These are phyloP conservation scores for Thalassoma bifasciatum DNA, from an alignment of 2,113 vertebrate genomes.

Conservation along the genomic window DNA sequence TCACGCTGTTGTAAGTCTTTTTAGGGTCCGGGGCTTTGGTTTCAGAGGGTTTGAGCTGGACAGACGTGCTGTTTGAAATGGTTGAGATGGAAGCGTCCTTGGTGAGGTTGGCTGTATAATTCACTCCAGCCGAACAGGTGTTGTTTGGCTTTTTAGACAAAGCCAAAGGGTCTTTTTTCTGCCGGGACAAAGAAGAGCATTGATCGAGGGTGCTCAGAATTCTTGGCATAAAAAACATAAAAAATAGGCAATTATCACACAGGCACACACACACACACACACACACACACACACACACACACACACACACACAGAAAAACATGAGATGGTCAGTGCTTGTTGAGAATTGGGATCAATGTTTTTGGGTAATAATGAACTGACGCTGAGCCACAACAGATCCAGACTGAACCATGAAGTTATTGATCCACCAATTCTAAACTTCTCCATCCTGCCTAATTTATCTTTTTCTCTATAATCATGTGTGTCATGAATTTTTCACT, in stretches of 20 bases:
- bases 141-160: conserved; percentile 91
- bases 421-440: conserved; percentile 12
- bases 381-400: conserved; percentile 10
- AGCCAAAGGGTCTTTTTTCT: conserved; percentile 94
- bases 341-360: conserved; percentile 17
- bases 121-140: conserved; percentile 87
- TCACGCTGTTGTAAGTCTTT: conserved; percentile 99
- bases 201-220: background rate
- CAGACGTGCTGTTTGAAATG: conserved; percentile 87
- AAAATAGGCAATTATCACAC: background rate
- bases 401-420: conserved; percentile 7
- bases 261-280: background rate
- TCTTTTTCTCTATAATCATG: conserved; percentile 18
- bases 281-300: background rate
- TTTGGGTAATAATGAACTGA: conserved; percentile 29
- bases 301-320: background rate
- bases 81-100: conserved; percentile 90
- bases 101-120: conserved; percentile 91
- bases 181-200: conserved; percentile 45
- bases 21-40: conserved; percentile 91
- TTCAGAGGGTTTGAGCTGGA: conserved; percentile 87
- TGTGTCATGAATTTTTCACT: background rate
- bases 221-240: background rate
- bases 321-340: background rate
- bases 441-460: conserved; percentile 7